These are phyloP conservation scores for Caloenas nicobarica DNA, from an alignment of 2,113 vertebrate species.

Conservation along the genomic window DNA sequence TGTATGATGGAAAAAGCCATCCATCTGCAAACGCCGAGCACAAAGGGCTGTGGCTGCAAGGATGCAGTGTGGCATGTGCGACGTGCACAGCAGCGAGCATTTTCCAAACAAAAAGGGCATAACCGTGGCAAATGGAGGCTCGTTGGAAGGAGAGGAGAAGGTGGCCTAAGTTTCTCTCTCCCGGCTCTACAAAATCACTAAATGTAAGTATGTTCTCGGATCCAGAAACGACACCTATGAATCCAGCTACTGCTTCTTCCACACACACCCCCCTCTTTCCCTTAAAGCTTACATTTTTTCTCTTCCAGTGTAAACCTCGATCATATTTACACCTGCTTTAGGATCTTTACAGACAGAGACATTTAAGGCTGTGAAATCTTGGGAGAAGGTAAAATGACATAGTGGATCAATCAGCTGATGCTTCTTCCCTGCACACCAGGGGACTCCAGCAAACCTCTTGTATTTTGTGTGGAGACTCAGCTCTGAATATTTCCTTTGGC, in stretches of 20 bases:
- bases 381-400: constrained; percentile 27
- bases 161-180: background rate
- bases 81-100: background rate
- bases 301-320: constrained; percentile 8
- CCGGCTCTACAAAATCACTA: constrained; percentile 45
- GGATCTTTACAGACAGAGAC: constrained; percentile 33
- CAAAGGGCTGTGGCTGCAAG: constrained; percentile 38
- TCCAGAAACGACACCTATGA: constrained; percentile 43
- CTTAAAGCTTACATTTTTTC: background rate
- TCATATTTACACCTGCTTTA: constrained; percentile 46
- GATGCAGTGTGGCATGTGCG: background rate
- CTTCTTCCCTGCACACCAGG: constrained; percentile 49
- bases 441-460: constrained; percentile 29
- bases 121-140: background rate
- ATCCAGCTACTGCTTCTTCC: constrained; percentile 18
- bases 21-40: constrained; percentile 29
- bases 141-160: background rate
- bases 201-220: constrained; percentile 23
- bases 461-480: background rate
- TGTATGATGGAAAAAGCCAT: constrained; percentile 66
- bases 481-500: constrained; percentile 44
- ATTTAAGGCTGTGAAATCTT: constrained; percentile 35
- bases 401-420: constrained; percentile 45
- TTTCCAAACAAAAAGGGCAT: background rate
- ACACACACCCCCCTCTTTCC: background rate